Percentiles rank a stretch among this genome's conserved stretches.
These are phyloP conservation scores for Xiphophorus hellerii DNA, from an alignment of 2,113 vertebrate species.

Conservation along the genomic window DNA sequence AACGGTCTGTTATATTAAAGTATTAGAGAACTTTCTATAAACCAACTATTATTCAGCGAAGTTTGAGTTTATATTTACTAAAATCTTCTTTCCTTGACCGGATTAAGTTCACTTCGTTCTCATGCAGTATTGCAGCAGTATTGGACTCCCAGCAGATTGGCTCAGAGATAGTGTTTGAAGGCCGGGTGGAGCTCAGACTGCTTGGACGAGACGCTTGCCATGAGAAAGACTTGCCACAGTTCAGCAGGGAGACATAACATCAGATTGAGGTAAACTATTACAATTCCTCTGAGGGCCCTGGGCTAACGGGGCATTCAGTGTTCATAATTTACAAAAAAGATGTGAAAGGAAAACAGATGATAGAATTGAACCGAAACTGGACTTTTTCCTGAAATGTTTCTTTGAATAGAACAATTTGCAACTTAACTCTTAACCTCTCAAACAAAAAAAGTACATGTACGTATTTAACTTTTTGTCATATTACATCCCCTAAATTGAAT, in stretches of 20 bases:
- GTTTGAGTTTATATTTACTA: too few species aligned
- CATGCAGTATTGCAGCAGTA: background rate
- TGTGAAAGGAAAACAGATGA: background rate
- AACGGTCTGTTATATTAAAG: too few species aligned
- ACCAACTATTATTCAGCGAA: too few species aligned
- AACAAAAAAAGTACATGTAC: too few species aligned
- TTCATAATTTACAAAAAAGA: background rate
- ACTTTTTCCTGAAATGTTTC: background rate
- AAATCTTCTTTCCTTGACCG: background rate
- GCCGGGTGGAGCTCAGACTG: background rate
- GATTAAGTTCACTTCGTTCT: background rate
- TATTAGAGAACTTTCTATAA: too few species aligned
- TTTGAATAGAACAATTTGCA: too few species aligned
- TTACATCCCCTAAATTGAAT: too few species aligned
- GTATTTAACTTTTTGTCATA: too few species aligned
- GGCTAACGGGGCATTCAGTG: background rate
- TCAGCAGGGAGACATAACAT: background rate
- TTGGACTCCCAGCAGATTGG: background rate
- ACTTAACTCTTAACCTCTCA: too few species aligned
- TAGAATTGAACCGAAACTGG: too few species aligned
- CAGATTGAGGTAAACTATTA: background rate
- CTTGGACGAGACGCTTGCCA: background rate
- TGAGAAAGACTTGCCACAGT: background rate
- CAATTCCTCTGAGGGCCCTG: background rate
- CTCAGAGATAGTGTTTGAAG: background rate